Evolutionary conservation across 53 echinoderm and acorn worm species (phyloP).

Genomic region (Patiria pectinifera): DNA sequence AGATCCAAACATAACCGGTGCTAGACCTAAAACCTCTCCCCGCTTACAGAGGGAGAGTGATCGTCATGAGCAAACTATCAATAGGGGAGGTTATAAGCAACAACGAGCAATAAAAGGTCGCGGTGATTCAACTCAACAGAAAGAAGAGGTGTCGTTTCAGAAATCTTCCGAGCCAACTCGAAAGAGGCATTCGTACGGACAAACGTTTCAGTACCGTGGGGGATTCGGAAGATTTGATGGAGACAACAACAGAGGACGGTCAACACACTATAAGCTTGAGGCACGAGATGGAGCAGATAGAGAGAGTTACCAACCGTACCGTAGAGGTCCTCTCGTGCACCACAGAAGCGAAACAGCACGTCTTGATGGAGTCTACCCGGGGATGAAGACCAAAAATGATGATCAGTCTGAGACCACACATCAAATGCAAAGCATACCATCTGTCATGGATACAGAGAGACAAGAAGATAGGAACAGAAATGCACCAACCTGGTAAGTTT

Average conservation of each 20-base stretch:
- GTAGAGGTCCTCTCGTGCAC: neutral
- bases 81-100: neutral
- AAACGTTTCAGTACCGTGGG: neutral
- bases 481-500: neutral
- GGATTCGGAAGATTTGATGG: neutral
- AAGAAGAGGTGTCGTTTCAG: neutral
- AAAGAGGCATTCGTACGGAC: neutral
- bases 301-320: neutral
- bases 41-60: neutral
- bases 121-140: neutral
- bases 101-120: neutral
- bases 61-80: neutral
- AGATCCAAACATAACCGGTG: neutral
- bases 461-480: neutral
- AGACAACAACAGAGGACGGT: neutral
- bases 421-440: neutral
- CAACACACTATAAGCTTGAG: neutral
- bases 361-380: neutral
- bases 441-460: neutral
- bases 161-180: neutral
- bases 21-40: slow-evolving; percentile 1
- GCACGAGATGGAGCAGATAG: neutral
- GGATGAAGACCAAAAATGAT: neutral
- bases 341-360: neutral
- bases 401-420: neutral